Base-by-base conservation (phyloP, 2,888 invertebrate species). In the Anticlea derivata region DNA sequence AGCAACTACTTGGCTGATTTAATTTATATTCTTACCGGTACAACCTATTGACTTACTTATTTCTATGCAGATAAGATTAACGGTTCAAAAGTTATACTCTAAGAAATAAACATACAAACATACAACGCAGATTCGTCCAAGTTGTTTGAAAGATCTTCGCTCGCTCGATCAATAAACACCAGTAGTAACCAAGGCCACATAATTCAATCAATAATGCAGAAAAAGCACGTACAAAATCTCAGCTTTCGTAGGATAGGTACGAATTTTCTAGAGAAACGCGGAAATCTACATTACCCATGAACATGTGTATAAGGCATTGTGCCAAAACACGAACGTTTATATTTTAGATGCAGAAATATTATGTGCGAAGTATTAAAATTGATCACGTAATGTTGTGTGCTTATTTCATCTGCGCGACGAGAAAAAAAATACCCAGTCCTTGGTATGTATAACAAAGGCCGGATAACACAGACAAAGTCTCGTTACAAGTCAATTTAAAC, bases 141-240 rank as follows among this genome's bases (percentile, higher is more conserved):
- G n/a, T n/a, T n/a, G n/a, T n/a, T n/a, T n/a, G n/a, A n/a, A n/a
- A n/a, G n/a, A n/a, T n/a, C n/a, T n/a, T n/a, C n/a, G n/a, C n/a
- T n/a, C n/a, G n/a, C n/a, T n/a, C n/a, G n/a, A n/a, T n/a, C n/a
- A n/a, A n/a, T n/a, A n/a, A n/a, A 41, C 13, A 37, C 31, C 24
- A 22, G 43, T 41, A 48, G 48, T 23, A 29, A 39, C 34, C 39
- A 53, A 53, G 48, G 48, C 34, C 37, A 11, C 35, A 13, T 12
- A 6, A 7, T n/a, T 23, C 26, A 17, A 23, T 23, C 17, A 22
- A 8, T 17, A 26, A 22, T 24, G 35, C 10, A 17, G 20, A 41
- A n/a, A n/a, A 29, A 37, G 30, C 43, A 50, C 49, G 49, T 48
- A 26, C 39, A n/a, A 34, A 8, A 0, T 8, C n/a, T n/a, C n/a